Conservation (phyloP, 2,113 vertebrate species). For the Sinocyclocheilus grahami region DNA sequence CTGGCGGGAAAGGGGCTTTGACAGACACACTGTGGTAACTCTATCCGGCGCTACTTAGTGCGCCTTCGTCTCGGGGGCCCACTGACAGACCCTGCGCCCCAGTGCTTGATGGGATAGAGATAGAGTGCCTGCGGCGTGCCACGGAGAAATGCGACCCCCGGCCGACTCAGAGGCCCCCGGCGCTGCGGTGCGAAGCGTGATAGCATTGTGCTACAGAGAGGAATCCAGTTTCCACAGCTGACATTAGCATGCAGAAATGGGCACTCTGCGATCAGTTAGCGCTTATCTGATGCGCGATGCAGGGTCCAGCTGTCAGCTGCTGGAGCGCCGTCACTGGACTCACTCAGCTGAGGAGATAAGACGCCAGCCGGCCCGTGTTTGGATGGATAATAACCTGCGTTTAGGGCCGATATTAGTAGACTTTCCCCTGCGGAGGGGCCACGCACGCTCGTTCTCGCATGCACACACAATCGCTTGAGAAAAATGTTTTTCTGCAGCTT, state of each 20-base stretch:
- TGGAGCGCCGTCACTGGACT: constrained; percentile 41
- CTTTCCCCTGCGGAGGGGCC: constrained; percentile 29
- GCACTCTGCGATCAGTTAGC: constrained; percentile 19
- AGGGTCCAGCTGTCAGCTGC: constrained; percentile 50
- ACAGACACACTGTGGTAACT: constrained; percentile 76
- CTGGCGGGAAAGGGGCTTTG: constrained; percentile 50
- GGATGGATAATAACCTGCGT: constrained; percentile 49
- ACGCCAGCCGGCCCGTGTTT: constrained; percentile 22
- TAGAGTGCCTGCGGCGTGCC: constrained; percentile 52
- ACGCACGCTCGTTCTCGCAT: neutral
- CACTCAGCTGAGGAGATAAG: constrained; percentile 52
- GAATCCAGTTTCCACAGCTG: constrained; percentile 66
- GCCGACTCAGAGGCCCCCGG: constrained; percentile 36
- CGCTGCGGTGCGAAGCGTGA: constrained; percentile 26
- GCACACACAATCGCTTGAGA: constrained; percentile 7
- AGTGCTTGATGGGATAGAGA: constrained; percentile 56
- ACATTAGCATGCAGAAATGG: constrained; percentile 55
- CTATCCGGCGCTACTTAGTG: constrained; percentile 66
- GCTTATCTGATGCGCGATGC: constrained; percentile 46
- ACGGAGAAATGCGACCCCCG: constrained; percentile 49
- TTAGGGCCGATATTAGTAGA: constrained; percentile 49
- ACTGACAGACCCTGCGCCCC: constrained; percentile 59
- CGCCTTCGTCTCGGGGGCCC: constrained; percentile 54
- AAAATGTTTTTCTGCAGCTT: constrained; percentile 18
- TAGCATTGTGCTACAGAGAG: constrained; percentile 49